Evolutionary conservation across 2,113 vertebrate genomes (phyloP).

Genomic region (Dasyprocta punctata): DNA sequence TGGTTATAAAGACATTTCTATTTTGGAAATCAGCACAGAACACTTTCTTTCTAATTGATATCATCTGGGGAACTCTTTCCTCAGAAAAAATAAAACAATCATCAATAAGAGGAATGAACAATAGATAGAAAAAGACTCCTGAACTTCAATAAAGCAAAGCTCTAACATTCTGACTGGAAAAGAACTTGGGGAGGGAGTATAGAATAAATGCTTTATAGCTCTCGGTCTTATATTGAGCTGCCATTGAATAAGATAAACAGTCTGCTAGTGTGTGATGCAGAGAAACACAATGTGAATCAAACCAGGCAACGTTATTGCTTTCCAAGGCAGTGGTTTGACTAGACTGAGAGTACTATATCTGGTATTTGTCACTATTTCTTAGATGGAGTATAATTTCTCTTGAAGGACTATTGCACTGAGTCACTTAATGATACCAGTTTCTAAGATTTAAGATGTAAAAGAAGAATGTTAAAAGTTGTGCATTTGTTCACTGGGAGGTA

Average conservation of each 20-base stretch:
- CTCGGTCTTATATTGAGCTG: conserved; percentile 72
- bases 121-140: neutral
- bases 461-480: conserved; percentile 61
- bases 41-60: neutral
- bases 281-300: conserved; percentile 77
- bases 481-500: conserved; percentile 63
- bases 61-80: neutral
- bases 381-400: conserved; percentile 76
- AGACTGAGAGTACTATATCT: conserved; percentile 51
- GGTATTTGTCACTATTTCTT: conserved; percentile 69
- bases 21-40: neutral
- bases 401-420: conserved; percentile 71
- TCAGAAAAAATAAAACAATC: conserved; percentile 55
- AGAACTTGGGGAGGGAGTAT: conserved; percentile 59
- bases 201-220: conserved; percentile 78
- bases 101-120: conserved; percentile 42
- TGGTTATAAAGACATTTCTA: neutral
- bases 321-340: conserved; percentile 52
- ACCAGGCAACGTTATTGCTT: conserved; percentile 76
- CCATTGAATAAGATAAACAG: conserved; percentile 78
- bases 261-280: conserved; percentile 65
- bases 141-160: conserved; percentile 70
- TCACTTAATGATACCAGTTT: conserved; percentile 71
- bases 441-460: conserved; percentile 81
- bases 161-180: conserved; percentile 67